Evolutionary conservation across 2,113 vertebrate species (phyloP).

Genomic region (Callocephalon fimbriatum): DNA sequence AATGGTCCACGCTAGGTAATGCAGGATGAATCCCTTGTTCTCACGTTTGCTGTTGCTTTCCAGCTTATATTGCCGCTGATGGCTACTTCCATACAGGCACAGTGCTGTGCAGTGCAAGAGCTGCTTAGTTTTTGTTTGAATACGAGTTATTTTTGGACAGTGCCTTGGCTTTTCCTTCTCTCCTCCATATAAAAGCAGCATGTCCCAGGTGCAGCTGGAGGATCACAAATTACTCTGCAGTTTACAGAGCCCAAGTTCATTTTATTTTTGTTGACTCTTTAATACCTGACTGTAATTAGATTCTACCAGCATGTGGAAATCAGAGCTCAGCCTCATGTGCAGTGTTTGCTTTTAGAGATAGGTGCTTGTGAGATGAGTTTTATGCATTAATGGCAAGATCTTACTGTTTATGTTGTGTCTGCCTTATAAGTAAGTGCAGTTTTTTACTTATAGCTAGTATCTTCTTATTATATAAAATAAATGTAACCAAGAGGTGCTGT

Average conservation of each 20-base stretch:
- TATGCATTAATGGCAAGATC: neutral
- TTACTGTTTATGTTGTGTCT: neutral
- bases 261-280: neutral
- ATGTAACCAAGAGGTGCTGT: neutral
- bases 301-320: neutral
- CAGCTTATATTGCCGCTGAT: neutral
- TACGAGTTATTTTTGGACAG: neutral
- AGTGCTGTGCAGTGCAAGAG: neutral
- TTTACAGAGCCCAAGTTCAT: neutral
- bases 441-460: neutral
- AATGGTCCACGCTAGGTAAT: accelerated
- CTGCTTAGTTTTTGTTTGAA: neutral
- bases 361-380: neutral
- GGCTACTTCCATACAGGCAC: neutral
- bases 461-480: neutral
- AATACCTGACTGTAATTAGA: neutral
- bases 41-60: neutral
- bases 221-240: neutral
- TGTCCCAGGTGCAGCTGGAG: neutral
- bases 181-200: neutral
- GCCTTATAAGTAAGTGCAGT: neutral
- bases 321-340: neutral
- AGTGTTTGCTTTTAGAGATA: neutral
- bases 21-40: neutral
- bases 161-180: neutral